Evolutionary conservation across 2,113 vertebrate genomes (phyloP), one percentile per base, ranked within the genome.

Genomic region (Eurystomus gularis): DNA sequence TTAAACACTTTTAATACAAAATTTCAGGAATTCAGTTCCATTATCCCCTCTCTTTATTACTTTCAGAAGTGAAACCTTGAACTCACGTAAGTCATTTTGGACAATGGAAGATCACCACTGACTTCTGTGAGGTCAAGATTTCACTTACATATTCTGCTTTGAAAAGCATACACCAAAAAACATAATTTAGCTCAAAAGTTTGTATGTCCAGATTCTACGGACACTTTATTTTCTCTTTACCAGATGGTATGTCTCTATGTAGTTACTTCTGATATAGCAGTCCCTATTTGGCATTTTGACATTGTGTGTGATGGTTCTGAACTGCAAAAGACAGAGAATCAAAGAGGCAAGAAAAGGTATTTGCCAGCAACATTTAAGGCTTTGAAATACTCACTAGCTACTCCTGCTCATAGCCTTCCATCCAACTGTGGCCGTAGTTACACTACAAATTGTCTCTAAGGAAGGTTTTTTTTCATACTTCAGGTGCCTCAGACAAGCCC

Each of bases 321-420:
- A 91, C 70, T 73, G 66, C 82, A 75, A 88, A 94, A 86, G 84
- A 28, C 77, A 80, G 97, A 94, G 91, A 92, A 93, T 76, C 82
- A 60, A 93, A 65, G 91, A 86, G 61, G 44, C 85, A 79, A 69
- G 92, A 66, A 93, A 91, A 79, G 89, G 70, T 85, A 73, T 81
- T 89, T 81, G 40, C 62, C 40, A 78, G 90, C 87, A 92, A 31
- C 79, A 31, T 57, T 81, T 65, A 62, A 37, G 92, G 46, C 66
- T 92, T 92, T 91, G 55, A 95, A 94, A 80, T 84, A 68, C 84
- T 92, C 21, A 0, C 68, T 95, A 39, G 71, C 39, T 77, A 76
- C 60, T 12, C 51, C 82, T 95, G 42, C n/a, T 86, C 88, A 40
- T 82, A 82, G 91, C 62, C 91, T 69, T 86, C 75, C 37, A 21